A percentile compares a stretch with the other conserved stretches of the same genome.
Conservation (phyloP, 2,888 invertebrate species). For the Camponotus fellah region DNA sequence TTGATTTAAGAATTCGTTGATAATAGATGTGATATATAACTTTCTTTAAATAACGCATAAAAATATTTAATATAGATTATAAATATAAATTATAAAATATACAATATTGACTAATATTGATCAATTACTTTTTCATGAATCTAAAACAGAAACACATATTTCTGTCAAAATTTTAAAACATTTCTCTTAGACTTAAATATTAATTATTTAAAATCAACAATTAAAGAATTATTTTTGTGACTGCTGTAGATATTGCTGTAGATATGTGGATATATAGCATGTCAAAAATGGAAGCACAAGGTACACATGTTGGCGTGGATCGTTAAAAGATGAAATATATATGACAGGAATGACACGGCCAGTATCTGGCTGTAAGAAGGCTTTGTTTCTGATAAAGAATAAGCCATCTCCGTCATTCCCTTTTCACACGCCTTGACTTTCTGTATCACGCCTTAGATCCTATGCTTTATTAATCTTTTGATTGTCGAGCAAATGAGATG, state of each 20-base stretch:
- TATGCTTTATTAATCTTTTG: constrained; percentile 8
- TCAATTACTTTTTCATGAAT: not conserved
- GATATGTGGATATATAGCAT: not conserved
- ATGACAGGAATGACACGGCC: not conserved
- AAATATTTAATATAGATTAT: not conserved
- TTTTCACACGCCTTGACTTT: constrained; percentile 6
- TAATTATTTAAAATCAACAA: not conserved
- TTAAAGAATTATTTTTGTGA: constrained; percentile 5
- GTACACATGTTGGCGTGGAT: not conserved
- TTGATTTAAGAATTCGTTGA: not conserved
- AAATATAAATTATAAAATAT: too few relatives aligned
- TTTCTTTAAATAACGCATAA: constrained; percentile 1
- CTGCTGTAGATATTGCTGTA: not conserved
- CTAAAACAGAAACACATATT: not conserved
- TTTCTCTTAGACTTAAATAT: not conserved
- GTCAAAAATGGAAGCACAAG: not conserved
- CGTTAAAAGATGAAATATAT: constrained; percentile 12
- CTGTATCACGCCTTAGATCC: not conserved
- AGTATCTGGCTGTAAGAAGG: constrained; percentile 25
- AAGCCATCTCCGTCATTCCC: constrained; percentile 22
- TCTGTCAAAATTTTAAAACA: not conserved
- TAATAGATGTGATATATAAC: not conserved
- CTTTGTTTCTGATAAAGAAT: constrained; percentile 29
- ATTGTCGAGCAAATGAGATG: not conserved
- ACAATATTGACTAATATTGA: too few relatives aligned